phyloP scores from a whole-genome alignment of 2,113 vertebrate species.

The Siphamia tubifer region DNA sequence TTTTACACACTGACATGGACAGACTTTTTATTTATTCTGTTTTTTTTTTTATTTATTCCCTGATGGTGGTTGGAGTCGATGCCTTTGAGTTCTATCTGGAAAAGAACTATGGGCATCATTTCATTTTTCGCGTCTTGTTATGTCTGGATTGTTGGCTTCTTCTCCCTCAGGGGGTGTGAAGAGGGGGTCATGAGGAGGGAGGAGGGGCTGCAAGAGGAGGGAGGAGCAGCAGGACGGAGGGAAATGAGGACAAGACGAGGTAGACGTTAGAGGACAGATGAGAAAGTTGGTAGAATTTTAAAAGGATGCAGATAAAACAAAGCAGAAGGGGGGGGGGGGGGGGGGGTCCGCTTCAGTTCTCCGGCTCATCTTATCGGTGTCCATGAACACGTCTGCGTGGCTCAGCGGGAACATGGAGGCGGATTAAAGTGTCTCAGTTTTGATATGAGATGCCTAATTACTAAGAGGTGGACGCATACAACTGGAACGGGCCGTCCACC shows the following conservation, averaged over 20 bases:
- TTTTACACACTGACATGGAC: too few species aligned
- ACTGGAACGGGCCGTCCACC: constrained; percentile 12
- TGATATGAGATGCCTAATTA: constrained; percentile 31
- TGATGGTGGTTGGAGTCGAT: too few species aligned
- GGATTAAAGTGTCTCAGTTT: constrained; percentile 43
- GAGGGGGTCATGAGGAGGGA: constrained; percentile 52
- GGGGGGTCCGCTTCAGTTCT: constrained; percentile 8
- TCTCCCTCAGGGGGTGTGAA: constrained; percentile 61
- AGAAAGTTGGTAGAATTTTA: neutral
- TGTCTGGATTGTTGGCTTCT: constrained; percentile 35
- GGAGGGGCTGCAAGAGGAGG: neutral
- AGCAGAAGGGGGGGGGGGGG: neutral
- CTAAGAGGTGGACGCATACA: neutral
- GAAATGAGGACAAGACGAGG: constrained; percentile 14
- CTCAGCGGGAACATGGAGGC: constrained; percentile 42
- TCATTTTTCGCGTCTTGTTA: neutral
- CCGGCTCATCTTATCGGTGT: constrained; percentile 33
- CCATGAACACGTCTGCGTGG: constrained; percentile 24
- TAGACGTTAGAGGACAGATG: constrained; percentile 28
- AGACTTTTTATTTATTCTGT: too few species aligned
- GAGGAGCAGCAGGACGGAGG: neutral
- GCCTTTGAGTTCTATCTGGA: constrained; percentile 12
- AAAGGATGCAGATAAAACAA: neutral
- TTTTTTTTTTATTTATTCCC: too few species aligned
- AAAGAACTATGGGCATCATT: neutral